Base-by-base conservation (phyloP, 1,140 invertebrate species). In the Drosophila saltans region DNA sequence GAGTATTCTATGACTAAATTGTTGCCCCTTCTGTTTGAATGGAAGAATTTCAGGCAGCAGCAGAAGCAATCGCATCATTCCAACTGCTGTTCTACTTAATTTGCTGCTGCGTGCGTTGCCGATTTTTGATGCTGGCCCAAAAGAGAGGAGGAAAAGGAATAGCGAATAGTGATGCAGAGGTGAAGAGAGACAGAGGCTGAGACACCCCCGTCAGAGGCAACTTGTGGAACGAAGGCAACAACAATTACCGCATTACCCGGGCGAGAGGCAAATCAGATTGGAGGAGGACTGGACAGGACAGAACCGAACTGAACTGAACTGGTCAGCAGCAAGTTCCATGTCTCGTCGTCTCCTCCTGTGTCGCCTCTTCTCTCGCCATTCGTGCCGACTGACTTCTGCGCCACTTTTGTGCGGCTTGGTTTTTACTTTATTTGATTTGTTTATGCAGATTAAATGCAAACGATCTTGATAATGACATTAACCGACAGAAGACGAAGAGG, bases 401-500 rank as follows among this genome's bases (percentile, higher is more conserved):
- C 82, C 78, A 88, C 74, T 88, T 89, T 84, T 89, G 73, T 74
- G 60, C 72, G 78, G 30, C 72, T 78, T 39, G 71, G 80, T 80
- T 86, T 86, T 88, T 82, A 65, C 65, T 81, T 80, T 90, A 88
- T 90, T 90, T 90, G 88, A 91, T 90, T 91, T 90, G 88, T 91
- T 90, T 90, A 90, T 90, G 88, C 88, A 90, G 89, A 91, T 91
- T 91, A 91, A 91, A 91, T 81, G 89, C 89, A 91, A 91, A 84
- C 89, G 89, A 91, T 91, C 89, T 91, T 91, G 89, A 91, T 91
- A 91, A 91, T 91, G 89, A 91, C 83, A 91, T 91, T 91, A 91
- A 91, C 90, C 90, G 89, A 91, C 89, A 89, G 86, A 90, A 70
- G 48, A 69, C 66, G 71, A 62, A 57, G 48, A 41, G 16, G 45